phyloP scores from a whole-genome alignment of 2,888 invertebrate genomes.

The Itoplectis maculator region DNA sequence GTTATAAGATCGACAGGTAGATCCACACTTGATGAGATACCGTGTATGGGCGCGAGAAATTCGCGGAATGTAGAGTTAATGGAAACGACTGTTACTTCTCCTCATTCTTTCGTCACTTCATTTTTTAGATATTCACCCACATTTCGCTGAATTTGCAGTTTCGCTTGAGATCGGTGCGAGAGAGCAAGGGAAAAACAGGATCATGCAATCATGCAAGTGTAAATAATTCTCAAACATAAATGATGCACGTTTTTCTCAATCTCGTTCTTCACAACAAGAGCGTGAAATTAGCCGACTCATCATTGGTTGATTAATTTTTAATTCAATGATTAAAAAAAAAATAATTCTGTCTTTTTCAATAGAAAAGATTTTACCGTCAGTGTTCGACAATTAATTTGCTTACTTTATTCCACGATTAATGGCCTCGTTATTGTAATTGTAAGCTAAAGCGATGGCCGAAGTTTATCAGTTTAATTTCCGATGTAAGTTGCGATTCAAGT shows the following conservation, averaged over 20 bases:
- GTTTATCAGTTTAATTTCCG: conserved; percentile 4
- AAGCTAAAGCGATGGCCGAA: neutral
- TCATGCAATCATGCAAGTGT: conserved; percentile 61
- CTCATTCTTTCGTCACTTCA: neutral
- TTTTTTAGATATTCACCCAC: conserved; percentile 8
- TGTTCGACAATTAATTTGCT: neutral
- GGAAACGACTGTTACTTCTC: neutral
- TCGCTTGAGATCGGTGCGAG: conserved; percentile 26
- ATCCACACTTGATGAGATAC: conserved; percentile 77
- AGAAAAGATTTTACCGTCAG: neutral
- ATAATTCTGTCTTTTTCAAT: no score
- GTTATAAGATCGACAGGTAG: conserved; percentile 78
- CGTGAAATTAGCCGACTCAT: neutral
- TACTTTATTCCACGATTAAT: neutral
- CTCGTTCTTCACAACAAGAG: conserved; percentile 12
- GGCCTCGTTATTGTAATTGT: neutral
- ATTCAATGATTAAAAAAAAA: neutral
- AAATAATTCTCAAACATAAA: conserved; percentile 61
- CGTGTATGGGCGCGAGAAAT: conserved; percentile 60
- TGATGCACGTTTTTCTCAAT: conserved; percentile 37
- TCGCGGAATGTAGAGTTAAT: conserved; percentile 31
- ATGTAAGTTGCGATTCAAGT: neutral
- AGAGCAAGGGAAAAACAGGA: conserved; percentile 20
- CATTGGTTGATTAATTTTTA: neutral
- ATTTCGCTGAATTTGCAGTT: neutral